phyloP scores from a whole-genome alignment of 2,797 vertebrate genomes.

The Poeciliopsis gracilis region DNA sequence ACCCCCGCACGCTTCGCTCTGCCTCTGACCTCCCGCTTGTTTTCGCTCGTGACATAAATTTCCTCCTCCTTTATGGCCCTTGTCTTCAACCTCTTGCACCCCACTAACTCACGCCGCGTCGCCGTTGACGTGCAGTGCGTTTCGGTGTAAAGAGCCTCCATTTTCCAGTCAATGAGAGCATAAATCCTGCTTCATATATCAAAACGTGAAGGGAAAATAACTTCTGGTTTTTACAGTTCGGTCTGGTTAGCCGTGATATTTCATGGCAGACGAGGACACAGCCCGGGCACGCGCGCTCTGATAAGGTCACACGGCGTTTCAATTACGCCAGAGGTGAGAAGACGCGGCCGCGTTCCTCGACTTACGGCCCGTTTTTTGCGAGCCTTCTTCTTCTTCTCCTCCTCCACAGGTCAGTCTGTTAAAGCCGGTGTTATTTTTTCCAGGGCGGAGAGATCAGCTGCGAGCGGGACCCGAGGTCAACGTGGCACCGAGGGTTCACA shows the following conservation, averaged over 20 bases:
- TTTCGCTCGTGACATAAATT: slow-evolving; percentile 74
- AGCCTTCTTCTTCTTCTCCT: slow-evolving; percentile 50
- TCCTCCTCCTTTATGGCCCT: slow-evolving; percentile 74
- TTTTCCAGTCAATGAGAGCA: slow-evolving; percentile 57
- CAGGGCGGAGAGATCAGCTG: slow-evolving; percentile 75
- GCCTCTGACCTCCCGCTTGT: slow-evolving; percentile 70
- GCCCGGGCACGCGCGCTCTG: slow-evolving; percentile 40
- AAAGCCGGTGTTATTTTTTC: slow-evolving; percentile 76
- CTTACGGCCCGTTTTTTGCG: slow-evolving; percentile 45
- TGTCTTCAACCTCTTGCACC: slow-evolving; percentile 72
- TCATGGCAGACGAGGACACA: slow-evolving; percentile 53
- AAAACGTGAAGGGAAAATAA: slow-evolving; percentile 55
- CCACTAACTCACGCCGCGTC: slow-evolving; percentile 60
- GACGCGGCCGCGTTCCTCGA: slow-evolving; percentile 43
- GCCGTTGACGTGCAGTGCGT: slow-evolving; percentile 54
- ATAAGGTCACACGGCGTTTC: slow-evolving; percentile 56
- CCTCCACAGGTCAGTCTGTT: slow-evolving; percentile 73
- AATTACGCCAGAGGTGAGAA: slow-evolving; percentile 40
- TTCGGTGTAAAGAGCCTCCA: slow-evolving; percentile 62
- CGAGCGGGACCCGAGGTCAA: slow-evolving; percentile 74
- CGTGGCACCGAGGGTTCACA: slow-evolving; percentile 75
- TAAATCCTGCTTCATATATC: slow-evolving; percentile 57
- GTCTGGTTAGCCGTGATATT: slow-evolving; percentile 58
- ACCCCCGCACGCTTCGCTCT: slow-evolving; percentile 77
- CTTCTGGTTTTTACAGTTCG: slow-evolving; percentile 65